These are phyloP conservation scores for Aplidium turbinatum DNA, from an alignment of 23 tunicate genomes.

Conservation along the genomic window DNA sequence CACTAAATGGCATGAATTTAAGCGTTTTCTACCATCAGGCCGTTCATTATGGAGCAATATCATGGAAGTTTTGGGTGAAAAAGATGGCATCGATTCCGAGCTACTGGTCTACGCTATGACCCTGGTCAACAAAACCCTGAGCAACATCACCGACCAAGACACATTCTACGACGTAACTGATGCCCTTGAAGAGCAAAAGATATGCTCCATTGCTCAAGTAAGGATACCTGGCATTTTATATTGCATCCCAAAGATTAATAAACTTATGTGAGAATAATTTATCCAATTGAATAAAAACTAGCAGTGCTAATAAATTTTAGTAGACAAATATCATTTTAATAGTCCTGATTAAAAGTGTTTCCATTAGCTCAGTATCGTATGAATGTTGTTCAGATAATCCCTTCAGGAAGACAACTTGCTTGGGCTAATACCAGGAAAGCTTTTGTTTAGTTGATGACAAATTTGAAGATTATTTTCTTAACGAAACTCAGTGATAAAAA, in stretches of 20 bases:
- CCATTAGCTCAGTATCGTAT: too few species aligned
- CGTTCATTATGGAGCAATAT: slow-evolving; percentile 71
- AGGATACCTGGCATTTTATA: background rate
- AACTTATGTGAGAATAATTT: too few species aligned
- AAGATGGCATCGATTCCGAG: slow-evolving; percentile 94
- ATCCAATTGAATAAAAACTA: background rate
- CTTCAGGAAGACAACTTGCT: too few species aligned
- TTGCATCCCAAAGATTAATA: background rate
- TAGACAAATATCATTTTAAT: background rate
- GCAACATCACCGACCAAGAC: slow-evolving; percentile 90
- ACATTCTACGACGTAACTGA: slow-evolving; percentile 99
- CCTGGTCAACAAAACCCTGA: slow-evolving; percentile 90
- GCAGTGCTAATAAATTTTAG: background rate
- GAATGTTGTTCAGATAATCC: too few species aligned
- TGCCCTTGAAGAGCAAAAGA: slow-evolving; percentile 87
- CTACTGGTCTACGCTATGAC: slow-evolving; percentile 97
- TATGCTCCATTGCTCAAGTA: slow-evolving; percentile 86
- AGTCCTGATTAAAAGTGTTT: too few species aligned
- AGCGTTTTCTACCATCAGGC: too few species aligned
- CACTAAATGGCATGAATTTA: background rate
- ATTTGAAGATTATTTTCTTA: too few species aligned
- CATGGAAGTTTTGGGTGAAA: slow-evolving; percentile 89
- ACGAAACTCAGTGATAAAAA: too few species aligned
- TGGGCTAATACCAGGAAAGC: too few species aligned
- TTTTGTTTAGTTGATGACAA: too few species aligned